Evolutionary conservation across 2,113 vertebrate genomes (phyloP).

Genomic region (Isichthys henryi): DNA sequence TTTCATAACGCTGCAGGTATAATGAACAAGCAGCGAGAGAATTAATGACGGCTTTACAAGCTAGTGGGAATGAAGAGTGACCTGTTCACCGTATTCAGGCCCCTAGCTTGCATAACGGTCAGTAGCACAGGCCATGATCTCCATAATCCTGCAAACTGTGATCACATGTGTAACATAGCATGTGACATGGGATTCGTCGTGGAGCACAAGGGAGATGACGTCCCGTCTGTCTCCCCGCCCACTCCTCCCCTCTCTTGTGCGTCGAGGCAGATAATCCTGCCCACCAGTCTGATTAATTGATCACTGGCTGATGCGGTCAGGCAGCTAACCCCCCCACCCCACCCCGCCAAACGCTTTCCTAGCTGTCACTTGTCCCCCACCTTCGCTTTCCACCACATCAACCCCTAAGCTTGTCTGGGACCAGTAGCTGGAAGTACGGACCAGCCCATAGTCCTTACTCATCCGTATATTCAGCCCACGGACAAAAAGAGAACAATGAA

Average conservation of each 20-base stretch:
- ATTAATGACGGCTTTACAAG: not conserved
- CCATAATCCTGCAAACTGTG: not conserved
- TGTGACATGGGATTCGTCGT: not conserved
- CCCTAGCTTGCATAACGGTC: not conserved
- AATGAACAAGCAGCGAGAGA: not conserved
- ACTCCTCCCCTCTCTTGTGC: not conserved
- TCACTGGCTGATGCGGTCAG: conserved; percentile 61
- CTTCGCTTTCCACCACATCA: conserved; percentile 33
- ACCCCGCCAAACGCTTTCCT: conserved; percentile 46
- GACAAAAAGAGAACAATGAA: conserved; percentile 29
- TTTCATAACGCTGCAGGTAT: not conserved
- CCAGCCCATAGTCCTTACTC: conserved; percentile 30
- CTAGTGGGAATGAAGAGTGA: not conserved
- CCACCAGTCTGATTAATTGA: conserved; percentile 66
- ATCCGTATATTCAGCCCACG: conserved; percentile 53
- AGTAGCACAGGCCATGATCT: not conserved
- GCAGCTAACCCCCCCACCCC: conserved; percentile 65
- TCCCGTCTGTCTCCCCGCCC: conserved; percentile 48
- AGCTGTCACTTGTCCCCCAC: conserved; percentile 37
- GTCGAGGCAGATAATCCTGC: conserved; percentile 30
- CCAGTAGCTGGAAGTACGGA: conserved; percentile 23
- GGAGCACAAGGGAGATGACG: conserved; percentile 17
- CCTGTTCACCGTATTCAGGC: not conserved
- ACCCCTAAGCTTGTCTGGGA: conserved; percentile 52
- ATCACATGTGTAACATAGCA: not conserved